Base-by-base conservation (phyloP, 2,797 vertebrate genomes). In the Anisognathus igniventris region DNA sequence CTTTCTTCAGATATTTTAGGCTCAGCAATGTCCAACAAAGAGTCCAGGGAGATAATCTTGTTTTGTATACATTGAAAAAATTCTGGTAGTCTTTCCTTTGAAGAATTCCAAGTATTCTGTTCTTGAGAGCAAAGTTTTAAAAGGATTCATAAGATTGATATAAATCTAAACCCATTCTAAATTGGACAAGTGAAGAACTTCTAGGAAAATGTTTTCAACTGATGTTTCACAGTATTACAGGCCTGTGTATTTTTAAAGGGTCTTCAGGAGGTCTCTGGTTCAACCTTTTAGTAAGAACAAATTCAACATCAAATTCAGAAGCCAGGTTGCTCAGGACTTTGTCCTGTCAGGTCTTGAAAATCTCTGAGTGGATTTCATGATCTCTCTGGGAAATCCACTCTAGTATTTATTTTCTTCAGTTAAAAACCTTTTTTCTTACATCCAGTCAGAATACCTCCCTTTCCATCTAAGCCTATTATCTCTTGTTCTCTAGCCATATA, bases 41-140 rank as follows among this genome's bases (percentile, higher is more conserved):
- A 73, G 56, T 82, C 40, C 64, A 76, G 75, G 33, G 71, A 89
- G 27, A 76, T 82, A 66, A 76, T 74, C 64, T 87, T 79, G 67
- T n/a, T 94, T 95, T 82, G 53, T 80, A 80, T 21, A 91, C 45
- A 65, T 2, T 21, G 33, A 56, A 92, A 94, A 92, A 91, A 56
- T 9, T 61, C 65, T 76, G 53, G 7, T 44, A 79, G 31, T 30
- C 42, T 54, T 85, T 82, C 44, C 30, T 86, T 89, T 92, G 56
- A 92, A 80, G 37, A 24, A 6, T 23, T 92, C 31, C 53, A 85
- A 62, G 37, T 73, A 56, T 48, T 87, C 71, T 71, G 22, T 0
- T 10, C 20, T 72, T 89, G 44, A 74, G 37, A 82, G 45, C 37
- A 92, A 77, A 68, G 66, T 70, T 72, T 78, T 72, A 47, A 78